Base-by-base conservation (phyloP, 2,888 invertebrate genomes). In the Eurytoma adleriae region DNA sequence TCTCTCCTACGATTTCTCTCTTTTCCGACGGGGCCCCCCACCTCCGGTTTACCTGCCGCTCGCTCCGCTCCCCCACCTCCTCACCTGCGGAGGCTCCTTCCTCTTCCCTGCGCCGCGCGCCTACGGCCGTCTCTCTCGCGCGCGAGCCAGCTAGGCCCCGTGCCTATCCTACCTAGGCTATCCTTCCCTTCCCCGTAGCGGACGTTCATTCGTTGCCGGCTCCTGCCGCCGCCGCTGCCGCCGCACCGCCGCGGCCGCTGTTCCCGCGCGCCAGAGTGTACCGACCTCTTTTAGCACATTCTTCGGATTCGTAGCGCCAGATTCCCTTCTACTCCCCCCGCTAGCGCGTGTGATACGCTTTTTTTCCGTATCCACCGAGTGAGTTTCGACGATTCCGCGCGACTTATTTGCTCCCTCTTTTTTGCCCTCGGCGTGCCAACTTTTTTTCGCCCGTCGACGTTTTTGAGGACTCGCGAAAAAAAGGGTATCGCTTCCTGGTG, bases 251-350 rank as follows among this genome's bases (percentile, higher is more conserved):
- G 54, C 54, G 16, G 54, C 54, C 52, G 50, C 67, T 52, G 52
- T 16, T 57, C 30, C 16, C 62, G 73, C 54, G 3, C 50, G n/a
- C 67, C 61, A 66, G 78, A 80, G 78, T 73, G 72, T 80, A 80
- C 81, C 81, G 82, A 80, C 80, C 82, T 80, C 80, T 82, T 82
- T 82, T 80, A 80, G 61, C 80, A 18, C 82, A 82, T 82, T 80
- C 80, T 74, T 77, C 30, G 77, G 61, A 83, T 79, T 83, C 72
- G 75, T 75, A 57, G 75, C 69, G 48, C 79, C 78, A 80, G 69
- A 79, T 81, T 78, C 74, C 68, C 18, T n/a, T 27, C 56, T 56
- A 30, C 57, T 54, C 75, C 56, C 40, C 27, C 40, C 48, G 30
- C n/a, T 40, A 16, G 24, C 2, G 27, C 27, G 66, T 20, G 12